These are phyloP conservation scores for Campylomormyrus tamandua DNA, from an alignment of 2,113 vertebrate species.

Conservation along the genomic window DNA sequence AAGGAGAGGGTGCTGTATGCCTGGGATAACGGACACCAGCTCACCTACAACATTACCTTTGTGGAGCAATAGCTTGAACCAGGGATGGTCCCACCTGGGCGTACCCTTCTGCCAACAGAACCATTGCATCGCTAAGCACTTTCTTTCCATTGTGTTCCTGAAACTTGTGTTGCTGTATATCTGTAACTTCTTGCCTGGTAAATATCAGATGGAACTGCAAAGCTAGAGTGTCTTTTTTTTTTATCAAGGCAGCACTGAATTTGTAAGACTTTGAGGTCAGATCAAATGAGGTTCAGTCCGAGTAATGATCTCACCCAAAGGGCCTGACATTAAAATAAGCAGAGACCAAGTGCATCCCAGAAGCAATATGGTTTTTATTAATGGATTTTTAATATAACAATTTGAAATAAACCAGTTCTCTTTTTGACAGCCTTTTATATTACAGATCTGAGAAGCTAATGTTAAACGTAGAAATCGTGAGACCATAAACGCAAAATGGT, in stretches of 20 bases:
- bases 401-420: background rate
- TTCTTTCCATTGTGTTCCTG: background rate
- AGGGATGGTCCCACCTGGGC: too few relatives aligned
- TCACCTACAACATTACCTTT: slow-evolving; percentile 80
- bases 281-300: background rate
- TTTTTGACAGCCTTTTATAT: background rate
- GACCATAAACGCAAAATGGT: background rate
- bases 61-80: slow-evolving; percentile 61
- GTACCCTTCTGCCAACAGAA: background rate
- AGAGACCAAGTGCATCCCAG: background rate
- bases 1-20: slow-evolving; percentile 88
- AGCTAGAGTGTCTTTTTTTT: background rate
- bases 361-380: background rate
- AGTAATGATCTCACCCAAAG: background rate
- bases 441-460: background rate
- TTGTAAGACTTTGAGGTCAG: background rate
- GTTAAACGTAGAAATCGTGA: background rate
- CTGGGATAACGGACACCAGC: slow-evolving; percentile 95
- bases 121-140: background rate
- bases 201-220: background rate
- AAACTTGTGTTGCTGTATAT: background rate
- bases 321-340: background rate
- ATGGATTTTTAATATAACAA: background rate
- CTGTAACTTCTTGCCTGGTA: background rate
- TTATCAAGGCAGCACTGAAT: background rate